Evolutionary conservation across 1,140 invertebrate species (phyloP), one percentile per base, ranked within the genome.

Genomic region (Lineus longissimus): DNA sequence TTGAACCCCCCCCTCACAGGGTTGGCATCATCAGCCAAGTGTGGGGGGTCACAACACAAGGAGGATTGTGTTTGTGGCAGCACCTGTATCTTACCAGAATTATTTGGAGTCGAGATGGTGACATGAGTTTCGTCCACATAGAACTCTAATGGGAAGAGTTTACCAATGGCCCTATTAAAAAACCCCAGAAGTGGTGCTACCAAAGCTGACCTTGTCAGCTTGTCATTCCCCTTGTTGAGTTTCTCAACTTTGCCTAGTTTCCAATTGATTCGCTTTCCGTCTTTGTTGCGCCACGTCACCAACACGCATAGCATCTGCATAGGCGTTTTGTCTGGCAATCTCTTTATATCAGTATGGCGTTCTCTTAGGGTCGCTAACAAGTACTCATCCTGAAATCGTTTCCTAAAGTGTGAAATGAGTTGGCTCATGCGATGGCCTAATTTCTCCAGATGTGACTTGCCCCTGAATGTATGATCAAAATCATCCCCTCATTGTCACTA

Each of bases 251-350:
- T 27, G 9, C 47, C 47, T n/a, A 51, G n/a, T 51, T 51, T 51
- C 47, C 19, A 51, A 19, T 51, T n/a, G 9, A 27, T 27, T 4
- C 47, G 25, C 25, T 9, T 6, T 7, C 4, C 25, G n/a, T 51
- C 47, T 27, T 51, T 51, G n/a, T 51, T n/a, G n/a, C n/a, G n/a
- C 47, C 6, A 51, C 47, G 47, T 51, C 47, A 51, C 47, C 47
- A 7, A 51, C 47, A 27, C n/a, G 6, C 9, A 51, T n/a, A 4
- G n/a, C 9, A n/a, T 51, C 47, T 7, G 19, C 19, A 6, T 51
- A 7, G n/a, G n/a, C 47, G n/a, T 51, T 19, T n/a, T 51, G 47
- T 51, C n/a, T 51, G 6, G 6, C 9, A 51, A 51, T 51, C n/a
- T 51, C 47, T 7, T 51, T n/a, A n/a, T n/a, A n/a, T 51, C 4